Conservation (phyloP, 2,888 invertebrate species). For the Leucophora obtusa region DNA sequence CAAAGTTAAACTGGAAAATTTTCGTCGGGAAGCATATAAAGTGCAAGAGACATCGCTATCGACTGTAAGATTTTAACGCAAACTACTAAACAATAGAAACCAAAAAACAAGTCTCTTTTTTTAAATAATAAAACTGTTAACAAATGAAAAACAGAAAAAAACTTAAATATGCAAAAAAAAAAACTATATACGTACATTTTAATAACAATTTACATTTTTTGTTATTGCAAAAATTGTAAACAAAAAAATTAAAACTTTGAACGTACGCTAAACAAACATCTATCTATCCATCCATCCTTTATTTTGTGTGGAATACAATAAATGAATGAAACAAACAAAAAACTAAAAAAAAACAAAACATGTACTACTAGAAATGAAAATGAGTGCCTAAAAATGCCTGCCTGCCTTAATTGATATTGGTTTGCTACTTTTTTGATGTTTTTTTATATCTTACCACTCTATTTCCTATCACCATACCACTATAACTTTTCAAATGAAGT, state of each 20-base stretch:
- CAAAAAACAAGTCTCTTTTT: slow-evolving; percentile 46
- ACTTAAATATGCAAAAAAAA: slow-evolving; percentile 44
- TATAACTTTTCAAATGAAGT: not conserved
- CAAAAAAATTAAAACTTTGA: slow-evolving; percentile 52
- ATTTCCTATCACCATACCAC: slow-evolving; percentile 48
- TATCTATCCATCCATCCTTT: slow-evolving; percentile 51
- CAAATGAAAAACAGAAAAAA: slow-evolving; percentile 43
- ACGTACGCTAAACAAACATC: slow-evolving; percentile 63
- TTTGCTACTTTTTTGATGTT: slow-evolving; percentile 67
- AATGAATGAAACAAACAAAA: slow-evolving; percentile 49
- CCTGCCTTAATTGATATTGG: slow-evolving; percentile 69
- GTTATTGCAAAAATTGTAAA: slow-evolving; percentile 38
- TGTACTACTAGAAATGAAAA: slow-evolving; percentile 64
- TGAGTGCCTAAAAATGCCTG: slow-evolving; percentile 69
- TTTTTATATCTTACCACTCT: slow-evolving; percentile 45
- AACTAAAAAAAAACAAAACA: slow-evolving; percentile 20
- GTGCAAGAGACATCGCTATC: slow-evolving; percentile 89
- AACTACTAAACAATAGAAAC: slow-evolving; percentile 36
- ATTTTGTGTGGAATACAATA: slow-evolving; percentile 61
- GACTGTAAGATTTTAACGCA: slow-evolving; percentile 83
- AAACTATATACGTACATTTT: slow-evolving; percentile 53
- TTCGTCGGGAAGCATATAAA: slow-evolving; percentile 84
- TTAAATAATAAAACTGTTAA: slow-evolving; percentile 32
- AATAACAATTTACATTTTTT: slow-evolving; percentile 4
- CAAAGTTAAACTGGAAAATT: slow-evolving; percentile 89